These are phyloP conservation scores for Noctua fimbriata DNA, from an alignment of 2,888 invertebrate genomes.

Conservation along the genomic window DNA sequence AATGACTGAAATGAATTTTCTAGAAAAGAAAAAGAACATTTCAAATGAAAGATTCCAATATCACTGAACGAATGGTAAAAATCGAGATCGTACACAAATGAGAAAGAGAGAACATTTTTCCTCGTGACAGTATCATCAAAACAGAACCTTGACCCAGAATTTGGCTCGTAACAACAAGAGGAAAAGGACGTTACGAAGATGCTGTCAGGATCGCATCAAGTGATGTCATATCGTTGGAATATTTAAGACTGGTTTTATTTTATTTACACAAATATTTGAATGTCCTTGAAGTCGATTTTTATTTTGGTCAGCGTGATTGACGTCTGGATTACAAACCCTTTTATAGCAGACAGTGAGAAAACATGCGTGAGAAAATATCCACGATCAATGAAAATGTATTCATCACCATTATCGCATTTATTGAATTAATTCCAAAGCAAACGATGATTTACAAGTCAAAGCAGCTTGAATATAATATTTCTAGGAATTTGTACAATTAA, in stretches of 20 bases:
- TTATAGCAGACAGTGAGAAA: neutral
- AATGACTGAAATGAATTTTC: neutral
- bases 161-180: conserved; percentile 76
- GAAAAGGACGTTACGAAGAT: conserved; percentile 75
- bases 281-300: conserved; percentile 35
- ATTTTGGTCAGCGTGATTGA: conserved; percentile 6
- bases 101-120: conserved; percentile 74
- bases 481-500: conserved; percentile 35
- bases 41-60: conserved; percentile 29
- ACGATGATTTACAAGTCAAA: conserved; percentile 1
- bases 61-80: conserved; percentile 20
- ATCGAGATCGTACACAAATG: conserved; percentile 58
- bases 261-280: conserved; percentile 48
- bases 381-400: conserved; percentile 15
- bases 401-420: neutral
- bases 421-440: conserved; percentile 21
- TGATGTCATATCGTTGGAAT: conserved; percentile 62
- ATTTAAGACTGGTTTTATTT: conserved; percentile 65
- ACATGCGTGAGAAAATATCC: conserved; percentile 12
- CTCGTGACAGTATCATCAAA: conserved; percentile 79
- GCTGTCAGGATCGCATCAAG: conserved; percentile 61
- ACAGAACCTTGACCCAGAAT: conserved; percentile 87
- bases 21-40: neutral
- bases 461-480: neutral
- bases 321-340: neutral